Percentiles rank a stretch among this genome's conserved stretches.
Conservation (phyloP, 2,797 vertebrate genomes). For the Apodemus agrarius region DNA sequence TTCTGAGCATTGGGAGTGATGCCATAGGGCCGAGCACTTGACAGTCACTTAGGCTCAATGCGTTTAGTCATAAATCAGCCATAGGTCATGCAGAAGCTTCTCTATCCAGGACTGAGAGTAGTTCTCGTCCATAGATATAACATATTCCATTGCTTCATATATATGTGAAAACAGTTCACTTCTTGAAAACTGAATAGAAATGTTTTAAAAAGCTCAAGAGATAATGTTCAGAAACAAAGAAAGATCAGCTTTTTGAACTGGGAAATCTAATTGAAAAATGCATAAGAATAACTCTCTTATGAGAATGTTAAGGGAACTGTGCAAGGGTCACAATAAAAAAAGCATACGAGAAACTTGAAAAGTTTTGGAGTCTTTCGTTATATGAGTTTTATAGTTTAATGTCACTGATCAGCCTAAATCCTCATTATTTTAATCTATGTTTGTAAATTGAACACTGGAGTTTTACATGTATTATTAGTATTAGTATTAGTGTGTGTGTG, state of each 20-base stretch:
- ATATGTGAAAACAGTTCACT: neutral
- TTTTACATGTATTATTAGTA: too few species aligned
- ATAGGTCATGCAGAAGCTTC: neutral
- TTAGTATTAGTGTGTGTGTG: neutral
- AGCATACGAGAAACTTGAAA: neutral
- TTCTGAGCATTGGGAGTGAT: too few species aligned
- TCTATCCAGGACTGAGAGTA: too few species aligned
- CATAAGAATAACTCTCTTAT: slow-evolving; percentile 10
- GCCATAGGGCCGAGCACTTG: neutral
- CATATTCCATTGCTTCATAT: neutral
- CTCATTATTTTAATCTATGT: slow-evolving; percentile 10
- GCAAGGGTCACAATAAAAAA: neutral
- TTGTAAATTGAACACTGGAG: neutral
- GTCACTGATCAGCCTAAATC: neutral
- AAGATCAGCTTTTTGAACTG: slow-evolving; percentile 29
- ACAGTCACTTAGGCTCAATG: neutral
- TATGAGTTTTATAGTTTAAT: slow-evolving; percentile 10
- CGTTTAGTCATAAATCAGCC: neutral
- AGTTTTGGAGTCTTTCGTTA: neutral
- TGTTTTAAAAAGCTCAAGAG: slow-evolving; percentile 10
- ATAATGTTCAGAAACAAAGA: slow-evolving; percentile 3
- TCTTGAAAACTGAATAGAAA: neutral
- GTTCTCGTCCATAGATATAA: neutral
- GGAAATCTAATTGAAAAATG: slow-evolving; percentile 42
- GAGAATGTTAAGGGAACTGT: neutral